Evolutionary conservation across 1,140 invertebrate species (phyloP).

Genomic region (Lepidurus arcticus): DNA sequence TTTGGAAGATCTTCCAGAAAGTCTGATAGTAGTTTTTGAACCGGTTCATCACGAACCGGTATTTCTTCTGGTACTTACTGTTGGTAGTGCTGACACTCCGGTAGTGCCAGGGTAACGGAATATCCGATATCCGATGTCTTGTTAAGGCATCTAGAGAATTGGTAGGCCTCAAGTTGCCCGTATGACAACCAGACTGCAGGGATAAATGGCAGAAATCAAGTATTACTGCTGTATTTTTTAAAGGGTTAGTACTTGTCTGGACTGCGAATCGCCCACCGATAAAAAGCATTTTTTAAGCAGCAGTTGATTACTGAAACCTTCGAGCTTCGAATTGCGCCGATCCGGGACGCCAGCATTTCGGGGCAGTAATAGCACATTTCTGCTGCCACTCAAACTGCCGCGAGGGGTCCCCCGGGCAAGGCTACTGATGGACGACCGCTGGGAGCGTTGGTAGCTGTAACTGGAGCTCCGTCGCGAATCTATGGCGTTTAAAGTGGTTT

Average conservation of each 20-base stretch:
- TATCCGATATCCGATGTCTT: conserved; percentile 36
- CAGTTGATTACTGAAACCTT: conserved; percentile 10
- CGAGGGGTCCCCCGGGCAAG: conserved; percentile 27
- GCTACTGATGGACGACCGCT: neutral
- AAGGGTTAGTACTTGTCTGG: conserved; percentile 7
- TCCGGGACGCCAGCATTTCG: conserved; percentile 24
- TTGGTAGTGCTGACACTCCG: neutral
- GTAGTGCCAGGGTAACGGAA: conserved; percentile 29
- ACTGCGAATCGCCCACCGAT: conserved; percentile 8
- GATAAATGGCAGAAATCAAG: neutral
- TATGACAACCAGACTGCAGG: neutral
- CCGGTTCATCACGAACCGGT: too few relatives aligned
- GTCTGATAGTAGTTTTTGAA: too few relatives aligned
- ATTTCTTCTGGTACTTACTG: neutral
- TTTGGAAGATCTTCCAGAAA: neutral
- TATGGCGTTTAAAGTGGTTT: neutral
- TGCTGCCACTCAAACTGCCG: conserved; percentile 31
- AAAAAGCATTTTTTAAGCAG: neutral
- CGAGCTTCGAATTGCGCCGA: conserved; percentile 17
- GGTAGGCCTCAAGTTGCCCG: conserved; percentile 37
- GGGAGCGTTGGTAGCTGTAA: neutral
- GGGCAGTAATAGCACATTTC: conserved; percentile 23
- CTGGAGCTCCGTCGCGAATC: neutral
- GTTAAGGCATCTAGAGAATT: conserved; percentile 41
- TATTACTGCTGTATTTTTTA: neutral